Conservation (phyloP, 2,888 invertebrate genomes). For the Hesperia comma region DNA sequence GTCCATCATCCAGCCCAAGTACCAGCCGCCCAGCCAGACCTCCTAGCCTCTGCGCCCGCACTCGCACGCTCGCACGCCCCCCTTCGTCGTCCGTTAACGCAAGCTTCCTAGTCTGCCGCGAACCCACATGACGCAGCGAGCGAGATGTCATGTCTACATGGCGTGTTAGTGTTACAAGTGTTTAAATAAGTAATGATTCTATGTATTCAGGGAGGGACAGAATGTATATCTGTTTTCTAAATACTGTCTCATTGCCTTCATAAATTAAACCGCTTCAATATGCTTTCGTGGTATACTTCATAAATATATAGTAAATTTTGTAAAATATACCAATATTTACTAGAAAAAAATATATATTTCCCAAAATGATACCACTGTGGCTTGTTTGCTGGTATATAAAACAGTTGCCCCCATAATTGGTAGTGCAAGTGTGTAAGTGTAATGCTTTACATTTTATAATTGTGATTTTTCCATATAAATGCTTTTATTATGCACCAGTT, state of each 20-base stretch:
- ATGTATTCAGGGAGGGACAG: constrained; percentile 1
- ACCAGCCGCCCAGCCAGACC: constrained; percentile 74
- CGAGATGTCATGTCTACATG: not conserved
- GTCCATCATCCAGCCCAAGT: constrained; percentile 92
- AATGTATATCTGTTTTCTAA: not conserved
- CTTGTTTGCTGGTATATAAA: no score
- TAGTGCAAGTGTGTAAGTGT: not conserved
- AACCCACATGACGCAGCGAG: constrained; percentile 2
- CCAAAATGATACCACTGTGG: not conserved
- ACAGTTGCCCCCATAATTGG: not conserved
- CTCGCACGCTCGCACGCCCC: constrained; percentile 38
- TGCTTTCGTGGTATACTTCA: constrained; percentile 1
- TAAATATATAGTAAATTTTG: not conserved
- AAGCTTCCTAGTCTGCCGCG: constrained; percentile 8
- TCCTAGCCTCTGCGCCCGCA: constrained; percentile 68
- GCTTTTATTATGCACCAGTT: constrained; percentile 6
- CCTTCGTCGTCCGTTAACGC: constrained; percentile 39
- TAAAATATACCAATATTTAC: constrained; percentile 6
- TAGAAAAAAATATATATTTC: not conserved
- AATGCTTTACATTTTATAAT: not conserved
- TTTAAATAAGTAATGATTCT: not conserved
- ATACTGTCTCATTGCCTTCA: not conserved
- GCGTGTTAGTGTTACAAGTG: constrained; percentile 7
- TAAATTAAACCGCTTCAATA: not conserved
- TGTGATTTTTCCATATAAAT: constrained; percentile 3